Conservation (phyloP, 1,140 invertebrate genomes). For the Eriosoma lanigerum region DNA sequence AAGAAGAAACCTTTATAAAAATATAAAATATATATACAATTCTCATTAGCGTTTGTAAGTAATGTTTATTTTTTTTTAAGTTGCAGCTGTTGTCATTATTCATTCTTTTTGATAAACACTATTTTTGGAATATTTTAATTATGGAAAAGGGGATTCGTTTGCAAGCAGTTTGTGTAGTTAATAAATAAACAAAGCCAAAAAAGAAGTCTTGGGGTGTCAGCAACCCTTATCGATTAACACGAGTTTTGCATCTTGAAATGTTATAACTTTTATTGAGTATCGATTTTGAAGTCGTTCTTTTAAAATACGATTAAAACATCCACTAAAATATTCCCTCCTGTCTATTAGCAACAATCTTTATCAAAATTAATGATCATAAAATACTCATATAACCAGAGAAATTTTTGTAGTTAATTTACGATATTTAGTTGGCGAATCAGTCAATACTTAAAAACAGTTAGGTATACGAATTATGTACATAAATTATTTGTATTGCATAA, state of each 20-base stretch:
- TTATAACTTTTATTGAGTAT: constrained; percentile 18
- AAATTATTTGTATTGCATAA: neutral
- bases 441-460: no score
- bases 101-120: constrained; percentile 11
- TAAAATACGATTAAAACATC: neutral
- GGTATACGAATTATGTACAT: no score
- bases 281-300: neutral
- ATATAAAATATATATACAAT: neutral
- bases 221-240: neutral
- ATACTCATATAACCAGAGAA: neutral
- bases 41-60: neutral
- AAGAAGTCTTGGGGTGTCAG: neutral
- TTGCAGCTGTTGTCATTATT: neutral
- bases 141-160: neutral
- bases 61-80: neutral
- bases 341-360: neutral
- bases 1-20: neutral
- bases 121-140: constrained; percentile 8
- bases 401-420: neutral
- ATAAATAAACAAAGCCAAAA: neutral
- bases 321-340: neutral
- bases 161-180: neutral
- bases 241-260: neutral
- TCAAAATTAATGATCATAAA: neutral
- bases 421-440: neutral